Conservation (phyloP, 1,140 invertebrate genomes). For the Drosophila paulistorum region DNA sequence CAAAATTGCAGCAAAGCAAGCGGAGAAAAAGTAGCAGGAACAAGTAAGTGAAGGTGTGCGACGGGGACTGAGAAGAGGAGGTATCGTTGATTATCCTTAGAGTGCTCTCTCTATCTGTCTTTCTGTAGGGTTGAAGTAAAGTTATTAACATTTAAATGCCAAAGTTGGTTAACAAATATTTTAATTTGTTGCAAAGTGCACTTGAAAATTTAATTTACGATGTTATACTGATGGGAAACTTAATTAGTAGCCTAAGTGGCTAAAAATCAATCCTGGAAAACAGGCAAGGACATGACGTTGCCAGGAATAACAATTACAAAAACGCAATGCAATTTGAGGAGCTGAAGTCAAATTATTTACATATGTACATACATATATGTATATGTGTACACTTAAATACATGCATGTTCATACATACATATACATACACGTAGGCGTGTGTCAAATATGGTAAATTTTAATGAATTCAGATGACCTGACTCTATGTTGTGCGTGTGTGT, state of each 20-base stretch:
- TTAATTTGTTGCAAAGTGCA: constrained; percentile 48
- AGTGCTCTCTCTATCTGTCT: too few relatives aligned
- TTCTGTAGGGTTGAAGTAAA: constrained; percentile 9
- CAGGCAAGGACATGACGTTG: constrained; percentile 4
- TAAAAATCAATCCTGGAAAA: constrained; percentile 51
- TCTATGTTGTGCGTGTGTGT: constrained; percentile 9
- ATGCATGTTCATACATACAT: too few relatives aligned
- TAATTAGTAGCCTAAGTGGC: constrained; percentile 66
- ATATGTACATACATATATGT: not conserved
- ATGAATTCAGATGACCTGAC: constrained; percentile 66
- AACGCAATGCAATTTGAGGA: constrained; percentile 10
- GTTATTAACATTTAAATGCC: constrained; percentile 58
- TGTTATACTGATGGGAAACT: constrained; percentile 56
- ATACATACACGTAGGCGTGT: too few relatives aligned
- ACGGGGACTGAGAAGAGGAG: too few relatives aligned
- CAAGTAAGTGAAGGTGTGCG: too few relatives aligned
- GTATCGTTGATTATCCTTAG: not conserved
- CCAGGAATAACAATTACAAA: constrained; percentile 26
- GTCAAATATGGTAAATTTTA: constrained; percentile 58
- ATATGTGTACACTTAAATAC: too few relatives aligned
- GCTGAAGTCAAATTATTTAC: constrained; percentile 43
- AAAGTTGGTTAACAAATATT: constrained; percentile 75
- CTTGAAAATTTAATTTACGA: constrained; percentile 73
- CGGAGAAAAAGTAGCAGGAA: not conserved
- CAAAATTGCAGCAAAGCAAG: too few relatives aligned